A percentile compares a stretch with the other conserved stretches of the same genome.
phyloP scores from a whole-genome alignment of 2,113 vertebrate genomes.

The Ibidorhyncha struthersii region DNA sequence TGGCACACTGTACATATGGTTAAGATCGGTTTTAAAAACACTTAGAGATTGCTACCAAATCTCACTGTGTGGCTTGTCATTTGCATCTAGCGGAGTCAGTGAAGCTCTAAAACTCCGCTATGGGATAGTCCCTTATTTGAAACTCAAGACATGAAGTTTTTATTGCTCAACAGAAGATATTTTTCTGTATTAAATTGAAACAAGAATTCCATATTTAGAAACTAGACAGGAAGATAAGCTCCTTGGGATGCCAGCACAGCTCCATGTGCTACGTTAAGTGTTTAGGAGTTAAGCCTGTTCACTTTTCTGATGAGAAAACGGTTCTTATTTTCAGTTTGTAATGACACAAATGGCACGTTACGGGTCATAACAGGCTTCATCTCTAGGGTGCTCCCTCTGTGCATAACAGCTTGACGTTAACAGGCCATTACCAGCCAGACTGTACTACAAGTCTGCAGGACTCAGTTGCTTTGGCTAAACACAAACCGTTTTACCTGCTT shows the following conservation, averaged over 20 bases:
- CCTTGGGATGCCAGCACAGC: not conserved
- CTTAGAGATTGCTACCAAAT: not conserved
- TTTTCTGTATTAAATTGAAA: not conserved
- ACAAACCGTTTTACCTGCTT: not conserved
- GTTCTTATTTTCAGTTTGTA: not conserved
- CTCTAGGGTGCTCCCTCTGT: not conserved
- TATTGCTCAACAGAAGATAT: not conserved
- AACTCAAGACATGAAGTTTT: not conserved
- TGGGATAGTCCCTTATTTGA: not conserved
- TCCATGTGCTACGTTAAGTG: not conserved
- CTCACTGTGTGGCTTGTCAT: not conserved
- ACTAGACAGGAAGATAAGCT: not conserved
- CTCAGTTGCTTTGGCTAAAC: not conserved
- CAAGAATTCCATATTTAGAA: not conserved
- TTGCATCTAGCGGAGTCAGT: not conserved
- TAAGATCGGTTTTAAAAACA: constrained; percentile 12
- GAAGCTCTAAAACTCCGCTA: not conserved
- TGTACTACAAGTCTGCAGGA: not conserved
- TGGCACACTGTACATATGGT: not conserved
- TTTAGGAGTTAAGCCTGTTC: not conserved
- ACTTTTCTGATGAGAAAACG: not conserved
- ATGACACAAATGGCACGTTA: not conserved
- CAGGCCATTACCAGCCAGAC: not conserved
- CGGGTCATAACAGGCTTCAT: not conserved
- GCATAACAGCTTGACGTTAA: not conserved